Evolutionary conservation across 2,113 vertebrate genomes (phyloP).

Genomic region (Mormyrus lacerda): DNA sequence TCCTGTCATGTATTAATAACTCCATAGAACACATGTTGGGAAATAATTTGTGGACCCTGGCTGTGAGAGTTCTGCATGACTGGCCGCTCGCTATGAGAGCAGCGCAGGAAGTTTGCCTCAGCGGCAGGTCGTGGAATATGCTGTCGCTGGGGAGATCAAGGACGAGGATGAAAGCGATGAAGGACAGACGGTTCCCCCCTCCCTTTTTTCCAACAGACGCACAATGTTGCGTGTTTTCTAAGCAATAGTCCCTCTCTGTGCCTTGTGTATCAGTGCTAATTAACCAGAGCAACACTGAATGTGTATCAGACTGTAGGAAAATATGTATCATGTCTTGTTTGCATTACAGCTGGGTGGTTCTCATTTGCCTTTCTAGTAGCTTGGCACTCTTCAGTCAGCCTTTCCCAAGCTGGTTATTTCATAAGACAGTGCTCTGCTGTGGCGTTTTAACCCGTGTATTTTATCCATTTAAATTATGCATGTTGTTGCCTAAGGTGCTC

Average conservation of each 20-base stretch:
- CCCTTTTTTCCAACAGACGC: not conserved
- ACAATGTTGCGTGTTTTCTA: not conserved
- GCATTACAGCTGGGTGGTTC: not conserved
- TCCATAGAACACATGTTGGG: slow-evolving; percentile 2
- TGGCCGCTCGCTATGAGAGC: not conserved
- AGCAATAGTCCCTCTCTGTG: not conserved
- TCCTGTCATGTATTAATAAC: slow-evolving; percentile 16
- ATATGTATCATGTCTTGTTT: not conserved
- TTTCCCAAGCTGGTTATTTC: not conserved
- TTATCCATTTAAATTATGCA: not conserved
- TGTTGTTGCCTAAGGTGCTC: not conserved
- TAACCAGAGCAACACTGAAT: not conserved
- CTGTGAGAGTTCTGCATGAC: slow-evolving; percentile 6
- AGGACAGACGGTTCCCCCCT: not conserved
- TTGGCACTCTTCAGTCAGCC: not conserved
- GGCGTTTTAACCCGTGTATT: not conserved
- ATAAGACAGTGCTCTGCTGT: not conserved
- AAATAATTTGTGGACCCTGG: slow-evolving; percentile 3
- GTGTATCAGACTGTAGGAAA: not conserved
- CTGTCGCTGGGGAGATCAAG: not conserved
- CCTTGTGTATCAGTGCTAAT: not conserved
- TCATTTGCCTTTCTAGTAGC: not conserved
- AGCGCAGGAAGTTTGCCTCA: slow-evolving; percentile 10
- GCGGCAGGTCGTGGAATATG: not conserved
- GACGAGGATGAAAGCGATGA: not conserved